A percentile compares a stretch with the other conserved stretches of the same genome.
Conservation (phyloP, 1,140 invertebrate genomes). For the Caenorhabditis brenneri region DNA sequence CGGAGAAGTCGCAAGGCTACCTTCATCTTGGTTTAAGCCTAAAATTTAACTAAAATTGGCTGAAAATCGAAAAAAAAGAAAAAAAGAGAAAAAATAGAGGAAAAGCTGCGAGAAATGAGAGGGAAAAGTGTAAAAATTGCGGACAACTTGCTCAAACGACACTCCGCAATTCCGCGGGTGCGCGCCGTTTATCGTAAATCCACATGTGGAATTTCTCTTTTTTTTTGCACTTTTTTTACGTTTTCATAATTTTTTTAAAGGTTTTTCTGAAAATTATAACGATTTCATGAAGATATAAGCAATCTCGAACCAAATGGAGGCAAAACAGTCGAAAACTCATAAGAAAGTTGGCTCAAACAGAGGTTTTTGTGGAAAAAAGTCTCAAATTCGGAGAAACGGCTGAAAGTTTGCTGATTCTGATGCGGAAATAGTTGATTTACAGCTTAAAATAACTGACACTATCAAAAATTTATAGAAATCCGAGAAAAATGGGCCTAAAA, state of each 20-base stretch:
- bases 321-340: too few relatives aligned
- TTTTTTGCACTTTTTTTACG: neutral
- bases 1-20: constrained; percentile 64
- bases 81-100: neutral
- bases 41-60: neutral
- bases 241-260: neutral
- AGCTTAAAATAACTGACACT: too few relatives aligned
- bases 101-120: neutral
- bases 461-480: too few relatives aligned
- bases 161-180: neutral
- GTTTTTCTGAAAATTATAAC: neutral
- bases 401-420: too few relatives aligned
- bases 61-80: neutral
- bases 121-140: neutral
- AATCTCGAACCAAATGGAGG: too few relatives aligned
- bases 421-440: too few relatives aligned
- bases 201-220: neutral
- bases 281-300: neutral
- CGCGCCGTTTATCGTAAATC: constrained; percentile 24
- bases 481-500: too few relatives aligned
- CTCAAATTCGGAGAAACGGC: too few relatives aligned
- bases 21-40: constrained; percentile 59
- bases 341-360: too few relatives aligned
- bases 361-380: too few relatives aligned
- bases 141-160: constrained; percentile 20